Evolutionary conservation across 2,797 vertebrate genomes (phyloP).

Genomic region (Kryptopterus vitreolus): DNA sequence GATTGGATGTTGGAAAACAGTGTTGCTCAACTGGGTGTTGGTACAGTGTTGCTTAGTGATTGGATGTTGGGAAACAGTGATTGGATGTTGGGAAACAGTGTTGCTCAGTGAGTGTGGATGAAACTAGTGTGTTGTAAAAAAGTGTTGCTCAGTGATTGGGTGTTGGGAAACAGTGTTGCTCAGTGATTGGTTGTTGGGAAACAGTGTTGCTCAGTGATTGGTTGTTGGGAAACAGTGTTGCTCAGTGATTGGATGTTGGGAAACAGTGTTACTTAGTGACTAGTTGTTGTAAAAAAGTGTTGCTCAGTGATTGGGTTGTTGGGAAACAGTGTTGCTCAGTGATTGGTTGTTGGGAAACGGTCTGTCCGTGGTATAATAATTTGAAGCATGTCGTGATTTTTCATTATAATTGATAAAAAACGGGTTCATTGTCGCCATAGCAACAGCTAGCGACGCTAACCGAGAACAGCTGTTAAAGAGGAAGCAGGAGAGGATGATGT

Average conservation of each 20-base stretch:
- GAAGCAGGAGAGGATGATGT: not conserved
- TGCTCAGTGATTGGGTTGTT: not conserved
- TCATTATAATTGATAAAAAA: not conserved
- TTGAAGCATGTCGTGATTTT: not conserved
- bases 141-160: not conserved
- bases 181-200: not conserved
- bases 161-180: not conserved
- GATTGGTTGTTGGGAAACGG: not conserved
- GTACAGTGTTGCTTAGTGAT: not conserved
- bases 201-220: not conserved
- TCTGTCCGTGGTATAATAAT: no score
- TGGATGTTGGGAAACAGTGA: not conserved
- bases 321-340: not conserved
- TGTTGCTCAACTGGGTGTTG: not conserved
- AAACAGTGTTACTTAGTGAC: not conserved
- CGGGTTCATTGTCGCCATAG: not conserved
- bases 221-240: not conserved
- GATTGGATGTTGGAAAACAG: not conserved
- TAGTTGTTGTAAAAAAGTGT: not conserved
- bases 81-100: not conserved
- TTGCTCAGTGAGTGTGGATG: not conserved
- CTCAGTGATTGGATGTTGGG: not conserved
- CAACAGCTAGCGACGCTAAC: conserved; percentile 10
- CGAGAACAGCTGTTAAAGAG: not conserved
- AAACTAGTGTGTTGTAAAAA: not conserved